Evolutionary conservation across 2,113 vertebrate species (phyloP), one percentile per base, ranked within the genome.

Genomic region (Potamarius usumacintae): DNA sequence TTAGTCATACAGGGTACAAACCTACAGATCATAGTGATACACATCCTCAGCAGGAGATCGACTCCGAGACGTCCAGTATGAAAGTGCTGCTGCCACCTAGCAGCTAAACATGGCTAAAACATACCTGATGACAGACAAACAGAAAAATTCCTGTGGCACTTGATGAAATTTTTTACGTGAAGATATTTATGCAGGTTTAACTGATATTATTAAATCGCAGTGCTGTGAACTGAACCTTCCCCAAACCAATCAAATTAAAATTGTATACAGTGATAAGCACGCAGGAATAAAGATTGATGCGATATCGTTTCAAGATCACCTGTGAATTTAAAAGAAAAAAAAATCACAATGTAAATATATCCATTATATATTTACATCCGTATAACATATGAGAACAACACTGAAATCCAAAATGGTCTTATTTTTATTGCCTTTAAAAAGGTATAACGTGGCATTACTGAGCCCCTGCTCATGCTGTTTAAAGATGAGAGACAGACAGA

Each of bases 351-450:
- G 67, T 17, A 34, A 79, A 85, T 57, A 69, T 69, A 74, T 30
- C 65, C 14, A 62, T 12, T 34, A 30, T 83, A 71, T 79, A 86
- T 76, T 76, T 74, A 81, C 50, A 81, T 15, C 63, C 79, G 30
- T 22, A 62, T 81, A 20, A 85, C 27, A 52, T 34, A 77, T 50
- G 8, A 83, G 42, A 30, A 74, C 11, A 88, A 80, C 34, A 87
- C 77, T 86, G 72, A 57, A 71, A 87, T 72, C 2, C 60, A 85
- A 34, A 79, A 62, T 74, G 52, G n/a, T 83, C 8, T 63, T 62
- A 48, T 78, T 20, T 90, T 84, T 84, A 90, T 86, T 89, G 88
- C 42, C 71, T 87, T 34, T 62, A 50, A 85, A 83, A 69, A 48
- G 7, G 55, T 50, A 82, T 50, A 50, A 72, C 50, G 34, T 58